A percentile compares a stretch with the other conserved stretches of the same genome.
Evolutionary conservation across 23 tunicate species (phyloP).

Genomic region (Halocynthia roretzi): DNA sequence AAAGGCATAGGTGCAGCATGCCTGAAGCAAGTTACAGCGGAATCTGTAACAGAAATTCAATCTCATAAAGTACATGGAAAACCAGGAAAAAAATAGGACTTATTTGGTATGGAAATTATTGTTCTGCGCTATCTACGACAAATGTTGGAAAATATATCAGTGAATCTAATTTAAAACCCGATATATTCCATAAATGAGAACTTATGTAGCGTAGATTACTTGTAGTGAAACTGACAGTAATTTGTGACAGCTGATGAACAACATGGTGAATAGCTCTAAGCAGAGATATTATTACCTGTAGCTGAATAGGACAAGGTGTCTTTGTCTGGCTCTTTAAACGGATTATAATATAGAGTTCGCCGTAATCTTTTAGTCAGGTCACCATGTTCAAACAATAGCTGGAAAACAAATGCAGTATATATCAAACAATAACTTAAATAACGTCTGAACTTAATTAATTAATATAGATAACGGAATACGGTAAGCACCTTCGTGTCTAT

Average conservation of each 20-base stretch:
- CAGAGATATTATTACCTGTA: constrained; percentile 31
- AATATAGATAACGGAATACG: too few species aligned
- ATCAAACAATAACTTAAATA: too few species aligned
- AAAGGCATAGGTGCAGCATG: constrained; percentile 78
- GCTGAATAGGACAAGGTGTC: constrained; percentile 69
- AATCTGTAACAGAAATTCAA: constrained; percentile 33
- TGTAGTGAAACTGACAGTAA: too few species aligned
- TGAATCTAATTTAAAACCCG: too few species aligned
- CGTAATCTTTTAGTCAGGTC: constrained; percentile 37
- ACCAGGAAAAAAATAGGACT: background rate
- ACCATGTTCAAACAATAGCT: constrained; percentile 22
- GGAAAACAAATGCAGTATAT: background rate
- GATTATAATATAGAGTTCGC: constrained; percentile 71
- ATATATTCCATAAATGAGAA: background rate
- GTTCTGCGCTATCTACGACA: too few species aligned
- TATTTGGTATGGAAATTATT: too few species aligned
- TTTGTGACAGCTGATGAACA: background rate
- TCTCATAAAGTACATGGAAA: background rate
- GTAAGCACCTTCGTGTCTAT: too few species aligned
- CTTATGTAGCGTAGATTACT: too few species aligned
- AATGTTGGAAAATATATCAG: too few species aligned
- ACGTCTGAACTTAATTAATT: too few species aligned
- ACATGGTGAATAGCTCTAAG: background rate
- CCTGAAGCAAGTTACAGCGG: constrained; percentile 68
- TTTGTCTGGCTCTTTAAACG: constrained; percentile 54